Conservation (phyloP, 2,113 vertebrate species). For the Anhinga rufa region DNA sequence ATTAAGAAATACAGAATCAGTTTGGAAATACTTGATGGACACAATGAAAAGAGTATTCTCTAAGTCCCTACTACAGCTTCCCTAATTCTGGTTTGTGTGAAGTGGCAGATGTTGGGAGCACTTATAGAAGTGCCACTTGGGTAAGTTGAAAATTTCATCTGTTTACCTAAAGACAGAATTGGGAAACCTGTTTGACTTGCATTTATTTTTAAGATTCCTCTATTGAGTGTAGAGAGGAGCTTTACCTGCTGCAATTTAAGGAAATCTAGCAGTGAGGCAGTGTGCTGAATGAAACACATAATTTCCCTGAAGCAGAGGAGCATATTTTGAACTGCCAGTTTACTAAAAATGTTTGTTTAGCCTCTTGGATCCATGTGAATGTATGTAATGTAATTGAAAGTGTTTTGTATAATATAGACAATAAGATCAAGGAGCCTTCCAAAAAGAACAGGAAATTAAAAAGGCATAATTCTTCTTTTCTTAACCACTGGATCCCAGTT, state of each 20-base stretch:
- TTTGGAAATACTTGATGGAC: neutral
- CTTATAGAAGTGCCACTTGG: neutral
- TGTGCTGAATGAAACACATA: neutral
- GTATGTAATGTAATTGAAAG: neutral
- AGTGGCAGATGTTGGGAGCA: neutral
- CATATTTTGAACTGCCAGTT: neutral
- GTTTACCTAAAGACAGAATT: neutral
- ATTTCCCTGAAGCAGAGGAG: neutral
- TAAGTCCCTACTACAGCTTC: neutral
- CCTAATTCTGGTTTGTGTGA: neutral
- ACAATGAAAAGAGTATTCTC: neutral
- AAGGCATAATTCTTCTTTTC: neutral
- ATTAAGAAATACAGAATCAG: neutral
- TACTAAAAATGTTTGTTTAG: neutral
- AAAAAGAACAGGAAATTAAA: neutral
- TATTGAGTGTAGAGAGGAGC: neutral
- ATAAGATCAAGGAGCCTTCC: neutral
- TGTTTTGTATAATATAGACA: neutral
- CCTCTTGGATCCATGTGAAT: neutral
- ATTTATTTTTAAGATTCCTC: neutral
- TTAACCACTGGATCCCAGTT: neutral
- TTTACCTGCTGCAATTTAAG: neutral
- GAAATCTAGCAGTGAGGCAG: neutral
- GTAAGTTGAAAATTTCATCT: neutral
- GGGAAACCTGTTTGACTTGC: neutral